Conservation (phyloP, 2,888 invertebrate species). For the Polyommatus icarus region DNA sequence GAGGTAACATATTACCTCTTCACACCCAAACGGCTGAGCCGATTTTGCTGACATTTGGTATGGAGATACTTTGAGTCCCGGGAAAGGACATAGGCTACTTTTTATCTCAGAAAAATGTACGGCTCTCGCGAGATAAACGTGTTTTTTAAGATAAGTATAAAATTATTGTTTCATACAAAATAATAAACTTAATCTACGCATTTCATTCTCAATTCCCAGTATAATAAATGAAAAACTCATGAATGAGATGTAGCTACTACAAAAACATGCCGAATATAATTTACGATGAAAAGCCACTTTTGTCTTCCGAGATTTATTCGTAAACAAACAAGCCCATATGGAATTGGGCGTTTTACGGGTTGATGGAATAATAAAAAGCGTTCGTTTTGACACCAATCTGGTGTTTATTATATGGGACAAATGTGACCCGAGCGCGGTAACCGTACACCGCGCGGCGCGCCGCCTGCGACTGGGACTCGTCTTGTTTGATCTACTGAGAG, state of each 20-base stretch:
- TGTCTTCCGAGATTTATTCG: constrained; percentile 70
- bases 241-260: background rate
- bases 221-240: background rate
- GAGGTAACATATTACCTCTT: too few relatives aligned
- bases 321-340: constrained; percentile 57
- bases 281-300: constrained; percentile 52
- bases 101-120: too few relatives aligned
- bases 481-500: constrained; percentile 80
- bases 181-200: background rate
- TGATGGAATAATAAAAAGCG: constrained; percentile 76
- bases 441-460: constrained; percentile 67
- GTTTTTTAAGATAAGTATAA: too few relatives aligned
- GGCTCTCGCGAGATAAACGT: too few relatives aligned
- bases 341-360: constrained; percentile 64
- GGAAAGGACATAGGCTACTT: too few relatives aligned
- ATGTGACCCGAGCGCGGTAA: constrained; percentile 73
- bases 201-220: background rate
- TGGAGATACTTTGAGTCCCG: too few relatives aligned
- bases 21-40: too few relatives aligned
- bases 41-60: too few relatives aligned
- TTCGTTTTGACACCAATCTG: constrained; percentile 78
- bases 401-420: constrained; percentile 77
- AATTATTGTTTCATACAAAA: background rate
- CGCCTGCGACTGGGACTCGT: constrained; percentile 70
- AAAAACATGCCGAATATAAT: constrained; percentile 51